Evolutionary conservation across 2,113 vertebrate genomes (phyloP).

Genomic region (Tursiops truncatus): DNA sequence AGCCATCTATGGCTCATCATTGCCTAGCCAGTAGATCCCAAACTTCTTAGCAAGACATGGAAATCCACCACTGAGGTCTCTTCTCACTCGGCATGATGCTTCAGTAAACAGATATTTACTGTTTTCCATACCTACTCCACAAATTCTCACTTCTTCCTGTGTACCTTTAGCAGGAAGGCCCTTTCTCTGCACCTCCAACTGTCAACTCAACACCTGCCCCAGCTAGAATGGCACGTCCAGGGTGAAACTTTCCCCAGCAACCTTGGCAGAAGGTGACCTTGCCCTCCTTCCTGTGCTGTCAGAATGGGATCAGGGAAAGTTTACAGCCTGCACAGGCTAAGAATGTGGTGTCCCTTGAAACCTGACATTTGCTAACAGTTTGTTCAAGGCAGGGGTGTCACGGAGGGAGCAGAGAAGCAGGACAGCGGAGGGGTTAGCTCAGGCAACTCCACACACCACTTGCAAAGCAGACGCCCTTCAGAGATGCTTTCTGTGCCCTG

Average conservation of each 20-base stretch:
- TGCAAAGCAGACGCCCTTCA: neutral
- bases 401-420: neutral
- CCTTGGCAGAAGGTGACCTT: neutral
- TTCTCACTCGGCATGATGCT: neutral
- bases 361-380: neutral
- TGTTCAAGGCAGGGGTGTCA: neutral
- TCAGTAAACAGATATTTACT: neutral
- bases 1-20: neutral
- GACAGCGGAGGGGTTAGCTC: neutral
- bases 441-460: rapidly evolving
- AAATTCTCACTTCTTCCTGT: neutral
- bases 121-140: no score
- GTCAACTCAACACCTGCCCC: neutral
- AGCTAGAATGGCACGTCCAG: no score
- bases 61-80: neutral
- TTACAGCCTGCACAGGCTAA: neutral
- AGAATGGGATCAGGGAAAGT: neutral
- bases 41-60: neutral
- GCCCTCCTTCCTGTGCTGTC: neutral
- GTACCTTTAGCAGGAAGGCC: neutral
- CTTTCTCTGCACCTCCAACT: neutral
- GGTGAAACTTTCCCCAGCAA: no score
- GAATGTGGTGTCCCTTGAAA: neutral
- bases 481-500: rapidly evolving
- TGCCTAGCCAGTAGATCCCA: neutral